Evolutionary conservation across 2,113 vertebrate genomes (phyloP), one percentile per base, ranked within the genome.

Genomic region (Phoxinus phoxinus): DNA sequence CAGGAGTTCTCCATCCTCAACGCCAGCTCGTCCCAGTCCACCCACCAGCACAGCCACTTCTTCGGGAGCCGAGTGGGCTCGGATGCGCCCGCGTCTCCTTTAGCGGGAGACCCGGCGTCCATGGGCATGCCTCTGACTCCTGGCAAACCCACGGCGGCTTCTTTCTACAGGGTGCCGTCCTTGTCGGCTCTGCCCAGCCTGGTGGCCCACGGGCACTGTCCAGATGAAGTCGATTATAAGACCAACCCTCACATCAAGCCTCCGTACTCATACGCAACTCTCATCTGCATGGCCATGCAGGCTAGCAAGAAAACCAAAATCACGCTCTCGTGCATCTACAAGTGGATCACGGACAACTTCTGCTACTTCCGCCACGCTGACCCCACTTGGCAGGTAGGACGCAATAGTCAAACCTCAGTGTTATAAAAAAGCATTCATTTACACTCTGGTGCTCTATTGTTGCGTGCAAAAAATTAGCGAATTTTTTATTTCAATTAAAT

Each of bases 241-340:
- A 97, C 94, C 88, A 96, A 98, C 88, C 94, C 97, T 0, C 92
- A 93, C 0, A 88, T 98, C 90, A 98, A 98, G 91, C 98, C 98
- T 0, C 98, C 98, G 0, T 98, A 97, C 89, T 99, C 97, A 0
- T 99, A 98, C 0, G 97, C 98, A 87, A 97, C 96, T 0, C 97
- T 99, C 78, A 99, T 99, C 93, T 98, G 97, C 92, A 98, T 99
- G 98, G 97, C 97, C 27, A 98, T 99, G 97, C 96, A 97, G 89
- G 96, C 96, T 88, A 97, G 96, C 91, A 94, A 96, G 82, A 95
- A 96, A 93, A 95, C 91, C 91, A 97, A 98, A 94, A 97, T 98
- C 93, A 98, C 97, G 0, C 95, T 99, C 58, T 96, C 97, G 1
- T 95, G 95, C 93, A 99, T 99, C 95, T 98, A 99, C 94, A 95